These are phyloP conservation scores for Petrocephalus schoutedeni DNA, from an alignment of 2,797 vertebrate genomes.

Conservation along the genomic window DNA sequence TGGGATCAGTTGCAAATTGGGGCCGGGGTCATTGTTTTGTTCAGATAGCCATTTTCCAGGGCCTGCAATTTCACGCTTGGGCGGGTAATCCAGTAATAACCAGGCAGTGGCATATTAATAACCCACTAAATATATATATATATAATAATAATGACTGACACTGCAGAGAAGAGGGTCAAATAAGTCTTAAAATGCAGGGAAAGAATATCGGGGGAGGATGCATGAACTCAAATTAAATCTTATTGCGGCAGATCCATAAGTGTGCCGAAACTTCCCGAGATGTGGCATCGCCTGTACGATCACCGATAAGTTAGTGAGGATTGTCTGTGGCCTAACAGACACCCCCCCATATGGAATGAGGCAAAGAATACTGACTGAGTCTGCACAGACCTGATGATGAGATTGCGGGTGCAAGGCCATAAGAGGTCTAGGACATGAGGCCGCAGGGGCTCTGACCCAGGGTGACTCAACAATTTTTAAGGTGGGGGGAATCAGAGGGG, in stretches of 20 bases:
- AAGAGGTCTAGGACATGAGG: background rate
- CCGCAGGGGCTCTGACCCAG: background rate
- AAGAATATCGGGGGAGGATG: background rate
- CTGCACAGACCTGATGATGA: background rate
- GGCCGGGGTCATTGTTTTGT: constrained; percentile 36
- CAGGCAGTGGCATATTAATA: constrained; percentile 41
- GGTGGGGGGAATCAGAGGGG: background rate
- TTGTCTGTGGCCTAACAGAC: background rate
- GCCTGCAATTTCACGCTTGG: constrained; percentile 49
- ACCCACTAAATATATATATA: constrained; percentile 8
- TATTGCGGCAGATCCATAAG: background rate
- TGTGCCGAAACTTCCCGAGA: background rate
- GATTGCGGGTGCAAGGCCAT: background rate
- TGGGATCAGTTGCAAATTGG: background rate
- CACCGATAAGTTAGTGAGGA: background rate
- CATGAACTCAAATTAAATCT: background rate
- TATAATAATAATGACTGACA: constrained; percentile 40
- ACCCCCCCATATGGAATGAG: background rate
- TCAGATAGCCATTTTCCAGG: constrained; percentile 41
- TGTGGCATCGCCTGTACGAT: background rate
- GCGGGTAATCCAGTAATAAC: constrained; percentile 44
- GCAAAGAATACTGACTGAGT: background rate
- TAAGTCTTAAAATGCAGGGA: constrained; percentile 14
- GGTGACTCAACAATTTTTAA: background rate
- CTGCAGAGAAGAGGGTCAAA: constrained; percentile 37